Evolutionary conservation across 2,888 invertebrate genomes (phyloP), one percentile per base, ranked within the genome.

Genomic region (Drosophila subquinaria): DNA sequence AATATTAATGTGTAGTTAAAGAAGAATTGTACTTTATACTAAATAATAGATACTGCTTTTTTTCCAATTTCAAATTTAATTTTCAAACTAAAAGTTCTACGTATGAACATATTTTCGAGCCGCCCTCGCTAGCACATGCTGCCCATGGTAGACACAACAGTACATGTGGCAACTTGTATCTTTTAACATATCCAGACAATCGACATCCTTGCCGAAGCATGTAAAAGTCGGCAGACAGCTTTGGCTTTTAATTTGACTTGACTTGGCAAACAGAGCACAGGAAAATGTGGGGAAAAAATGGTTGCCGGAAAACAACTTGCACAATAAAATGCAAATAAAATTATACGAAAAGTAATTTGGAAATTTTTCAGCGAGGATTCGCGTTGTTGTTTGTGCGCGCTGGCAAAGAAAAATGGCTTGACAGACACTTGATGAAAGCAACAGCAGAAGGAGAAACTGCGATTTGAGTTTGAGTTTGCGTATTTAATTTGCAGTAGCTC

Each of bases 281-380:
- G 45, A 17, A 40, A 66, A 48, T 53, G 53, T 69, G 62, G 64
- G 57, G 51, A 62, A 45, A 43, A 40, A 11, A 13, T 4, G 52
- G 47, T 61, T 74, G 79, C 42, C 55, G 75, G 51, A 55, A 74
- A 69, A 57, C 63, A 66, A 50, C 56, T 61, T 42, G 57, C 57
- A 73, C 68, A 81, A 73, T 79, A 69, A 88, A 82, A 88, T 75
- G 88, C 88, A 82, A 85, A 85, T 82, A 77, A 71, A 79, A 77
- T 85, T 79, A 85, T 79, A 85, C 71, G 73, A 82, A 88, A 79
- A 85, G 88, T 82, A 89, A 90, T 90, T 86, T 87, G 71, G 53
- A 52, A 53, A 76, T 68, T 73, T 71, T 57, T 69, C 45, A 43
- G 51, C 47, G 2, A 59, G 59, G 59, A 48, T 38, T 48, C 47